Percentiles rank a stretch among this genome's conserved stretches.
These are phyloP conservation scores for Laupala kohalensis DNA, from an alignment of 1,140 invertebrate genomes.

Conservation along the genomic window DNA sequence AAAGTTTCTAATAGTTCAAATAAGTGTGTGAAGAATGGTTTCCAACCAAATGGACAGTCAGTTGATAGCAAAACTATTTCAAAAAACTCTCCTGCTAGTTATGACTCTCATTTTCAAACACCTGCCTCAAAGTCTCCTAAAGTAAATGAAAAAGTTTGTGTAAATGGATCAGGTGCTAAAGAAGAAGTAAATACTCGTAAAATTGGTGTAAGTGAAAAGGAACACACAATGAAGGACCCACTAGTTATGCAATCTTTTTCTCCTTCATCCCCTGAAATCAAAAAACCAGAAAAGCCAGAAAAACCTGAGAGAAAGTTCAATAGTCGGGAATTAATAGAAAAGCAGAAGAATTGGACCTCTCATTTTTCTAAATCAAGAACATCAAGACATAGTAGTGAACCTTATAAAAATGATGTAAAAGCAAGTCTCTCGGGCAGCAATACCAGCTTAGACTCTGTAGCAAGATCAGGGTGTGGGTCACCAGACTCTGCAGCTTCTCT, in stretches of 20 bases:
- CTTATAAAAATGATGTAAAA: slow-evolving; percentile 31
- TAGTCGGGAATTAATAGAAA: slow-evolving; percentile 72
- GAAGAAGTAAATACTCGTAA: slow-evolving; percentile 3
- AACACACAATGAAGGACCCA: too few relatives aligned
- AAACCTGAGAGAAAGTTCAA: slow-evolving; percentile 72
- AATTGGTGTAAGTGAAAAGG: slow-evolving; percentile 35
- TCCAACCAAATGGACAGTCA: not conserved
- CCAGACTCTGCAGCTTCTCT: slow-evolving; percentile 19
- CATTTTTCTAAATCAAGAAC: slow-evolving; percentile 67
- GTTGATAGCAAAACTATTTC: not conserved
- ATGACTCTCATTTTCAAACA: not conserved
- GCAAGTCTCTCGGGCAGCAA: slow-evolving; percentile 15
- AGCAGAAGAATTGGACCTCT: slow-evolving; percentile 80
- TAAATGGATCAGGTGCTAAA: not conserved
- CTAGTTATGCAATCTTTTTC: too few relatives aligned
- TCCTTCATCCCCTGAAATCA: not conserved
- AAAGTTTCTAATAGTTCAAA: not conserved
- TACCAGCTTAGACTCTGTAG: not conserved
- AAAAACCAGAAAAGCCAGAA: slow-evolving; percentile 47
- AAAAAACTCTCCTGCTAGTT: not conserved
- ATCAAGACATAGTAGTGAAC: slow-evolving; percentile 46
- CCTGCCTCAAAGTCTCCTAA: not conserved
- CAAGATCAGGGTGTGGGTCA: not conserved
- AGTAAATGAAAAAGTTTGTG: not conserved
- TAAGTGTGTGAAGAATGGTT: not conserved